A percentile compares a stretch with the other conserved stretches of the same genome.
Conservation (phyloP, 2,797 vertebrate genomes). For the Sebastes cheni region DNA sequence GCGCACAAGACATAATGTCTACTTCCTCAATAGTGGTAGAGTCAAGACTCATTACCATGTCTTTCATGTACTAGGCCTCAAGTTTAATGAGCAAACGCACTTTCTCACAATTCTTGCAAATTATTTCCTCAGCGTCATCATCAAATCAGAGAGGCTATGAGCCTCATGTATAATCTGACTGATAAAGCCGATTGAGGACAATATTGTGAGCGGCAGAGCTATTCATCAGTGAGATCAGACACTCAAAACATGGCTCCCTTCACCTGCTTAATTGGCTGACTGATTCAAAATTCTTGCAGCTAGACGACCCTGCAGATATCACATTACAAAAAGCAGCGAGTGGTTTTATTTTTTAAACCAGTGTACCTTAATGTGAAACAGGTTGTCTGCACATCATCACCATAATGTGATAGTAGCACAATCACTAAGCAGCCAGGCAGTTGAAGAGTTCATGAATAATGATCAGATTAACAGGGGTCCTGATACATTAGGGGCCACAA, state of each 20-base stretch:
- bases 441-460: constrained; percentile 46
- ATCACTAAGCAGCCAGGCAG: constrained; percentile 32
- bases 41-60: not conserved
- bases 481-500: not conserved
- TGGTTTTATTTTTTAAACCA: not conserved
- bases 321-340: not conserved
- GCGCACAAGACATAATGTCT: not conserved
- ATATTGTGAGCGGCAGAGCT: not conserved
- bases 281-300: constrained; percentile 12
- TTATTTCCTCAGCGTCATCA: not conserved
- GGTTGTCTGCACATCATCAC: constrained; percentile 9
- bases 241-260: not conserved
- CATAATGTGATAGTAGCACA: constrained; percentile 5
- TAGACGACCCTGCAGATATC: not conserved
- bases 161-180: constrained; percentile 14
- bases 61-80: constrained; percentile 3
- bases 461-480: not conserved
- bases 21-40: not conserved
- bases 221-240: constrained; percentile 21
- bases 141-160: not conserved
- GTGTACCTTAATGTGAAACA: not conserved
- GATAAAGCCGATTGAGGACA: constrained; percentile 11
- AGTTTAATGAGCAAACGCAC: not conserved
- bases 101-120: not conserved
- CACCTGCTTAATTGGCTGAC: constrained; percentile 3